Base-by-base conservation (phyloP, 2,888 invertebrate species). In the Ophonus ardosiacus region DNA sequence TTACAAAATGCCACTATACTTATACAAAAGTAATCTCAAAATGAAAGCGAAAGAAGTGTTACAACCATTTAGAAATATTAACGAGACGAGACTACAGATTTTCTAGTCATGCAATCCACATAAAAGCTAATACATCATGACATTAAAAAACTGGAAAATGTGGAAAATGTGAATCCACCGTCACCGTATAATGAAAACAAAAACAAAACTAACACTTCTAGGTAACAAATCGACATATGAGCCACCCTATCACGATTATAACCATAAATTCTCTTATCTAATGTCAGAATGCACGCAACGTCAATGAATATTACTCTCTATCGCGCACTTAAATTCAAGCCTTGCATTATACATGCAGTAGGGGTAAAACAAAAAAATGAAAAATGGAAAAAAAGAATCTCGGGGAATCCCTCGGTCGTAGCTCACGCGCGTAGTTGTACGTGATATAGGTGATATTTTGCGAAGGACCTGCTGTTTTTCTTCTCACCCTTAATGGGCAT, bases 371-470 rank as follows among this genome's bases (percentile, higher is more conserved):
- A 71, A 71, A 18, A 74, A 74, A 74, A 74, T 74, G 74, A 74
- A 74, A 74, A 74, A 74, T 51, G 74, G 13, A 43, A 71, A 71
- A 71, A 71, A 74, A 8, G 24, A 21, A 51, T 74, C 74, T 51
- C 51, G 74, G 15, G 68, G 38, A 68, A 38, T 68, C 68, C 15
- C n/a, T n/a, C 10, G 17, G 6, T 31, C 10, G 51, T 51, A 13
- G n/a, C 43, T 74, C 74, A 56, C 51, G 74, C 43, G 51, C 74
- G 68, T 68, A 24, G 24, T 18, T 17, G 13, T 68, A 81, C 51
- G 65, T 71, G 71, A 82, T 81, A 82, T 71, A 82, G 82, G 82
- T 82, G 71, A 82, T 82, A 82, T 82, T 81, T 81, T 15, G 43
- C 21, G 15, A 38, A 15, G 51, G 57, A 71, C n/a, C 51, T 17